Conservation (phyloP, 2,113 vertebrate genomes). For the Platichthys flesus region DNA sequence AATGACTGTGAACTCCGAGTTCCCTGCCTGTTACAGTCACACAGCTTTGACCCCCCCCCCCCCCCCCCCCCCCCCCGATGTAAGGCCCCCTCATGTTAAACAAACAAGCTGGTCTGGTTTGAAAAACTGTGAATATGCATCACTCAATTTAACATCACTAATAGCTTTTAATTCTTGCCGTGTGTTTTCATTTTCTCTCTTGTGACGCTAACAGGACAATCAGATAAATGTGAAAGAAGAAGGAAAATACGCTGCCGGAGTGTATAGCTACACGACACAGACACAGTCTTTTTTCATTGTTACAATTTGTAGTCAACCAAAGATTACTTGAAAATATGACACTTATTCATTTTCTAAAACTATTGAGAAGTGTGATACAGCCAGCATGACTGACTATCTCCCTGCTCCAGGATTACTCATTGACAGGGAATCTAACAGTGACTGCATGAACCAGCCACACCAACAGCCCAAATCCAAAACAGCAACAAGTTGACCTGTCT, state of each 20-base stretch:
- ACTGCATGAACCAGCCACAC: background rate
- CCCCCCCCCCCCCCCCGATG: background rate
- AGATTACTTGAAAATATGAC: no score
- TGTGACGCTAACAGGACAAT: constrained; percentile 20
- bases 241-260: constrained; percentile 17
- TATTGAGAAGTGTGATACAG: no score
- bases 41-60: constrained; percentile 17
- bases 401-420: background rate
- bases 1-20: constrained; percentile 55
- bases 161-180: constrained; percentile 39
- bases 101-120: constrained; percentile 46
- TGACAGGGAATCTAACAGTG: background rate
- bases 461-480: background rate
- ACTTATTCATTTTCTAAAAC: no score
- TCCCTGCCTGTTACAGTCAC: constrained; percentile 47
- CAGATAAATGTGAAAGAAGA: constrained; percentile 9
- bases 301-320: no score
- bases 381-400: background rate
- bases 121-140: constrained; percentile 38
- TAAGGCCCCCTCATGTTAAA: constrained; percentile 36
- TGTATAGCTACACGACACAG: background rate
- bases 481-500: background rate
- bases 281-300: no score
- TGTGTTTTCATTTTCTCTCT: constrained; percentile 49
- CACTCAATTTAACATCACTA: constrained; percentile 52